Base-by-base conservation (phyloP, 1,140 invertebrate genomes). In the Halyomorpha halys region DNA sequence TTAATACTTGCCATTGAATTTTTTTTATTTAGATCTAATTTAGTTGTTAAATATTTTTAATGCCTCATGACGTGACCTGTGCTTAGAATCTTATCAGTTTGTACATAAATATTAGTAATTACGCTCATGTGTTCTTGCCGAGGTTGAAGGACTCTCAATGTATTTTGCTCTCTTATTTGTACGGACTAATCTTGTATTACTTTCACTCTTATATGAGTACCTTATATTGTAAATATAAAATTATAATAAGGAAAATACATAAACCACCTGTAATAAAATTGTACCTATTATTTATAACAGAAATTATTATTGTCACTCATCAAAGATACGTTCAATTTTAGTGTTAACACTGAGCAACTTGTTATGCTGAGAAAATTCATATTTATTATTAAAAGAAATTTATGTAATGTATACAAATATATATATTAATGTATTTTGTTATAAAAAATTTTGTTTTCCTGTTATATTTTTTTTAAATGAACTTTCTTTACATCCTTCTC, bases 331-430 rank as follows among this genome's bases (percentile, higher is more conserved):
- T 39, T 13, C 1, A 39, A 39, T 39, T 39, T 39, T 39, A 39
- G 34, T 11, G 11, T 39, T 39, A 39, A 39, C 34, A 39, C 13
- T 39, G 34, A 39, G 34, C 34, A 39, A 39, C 11, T 39, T 39
- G 27, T 30, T 30, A 30, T 30, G 27, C 27, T 30, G 11, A 13
- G 34, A 39, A 39, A 39, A 47, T 23, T n/a, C 13, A 18, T 47
- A 62, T 62, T 62, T 47, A 27, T 45, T 45, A 62, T 19, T 11
- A 21, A 62, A 62, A 62, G 13, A 61, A 47, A 21, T 49, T 23
- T 21, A 45, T 27, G 21, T 18, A 19, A 49, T 47, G 45, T n/a
- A 45, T 44, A 18, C n/a, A 19, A 16, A 19, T 62, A 19, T 62
- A 45, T 18, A 45, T 18, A 45, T 19, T 14, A 47, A 45, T 44